Evolutionary conservation across 1,140 invertebrate genomes (phyloP), one percentile per base, ranked within the genome.

Genomic region (Chironomus tepperi): DNA sequence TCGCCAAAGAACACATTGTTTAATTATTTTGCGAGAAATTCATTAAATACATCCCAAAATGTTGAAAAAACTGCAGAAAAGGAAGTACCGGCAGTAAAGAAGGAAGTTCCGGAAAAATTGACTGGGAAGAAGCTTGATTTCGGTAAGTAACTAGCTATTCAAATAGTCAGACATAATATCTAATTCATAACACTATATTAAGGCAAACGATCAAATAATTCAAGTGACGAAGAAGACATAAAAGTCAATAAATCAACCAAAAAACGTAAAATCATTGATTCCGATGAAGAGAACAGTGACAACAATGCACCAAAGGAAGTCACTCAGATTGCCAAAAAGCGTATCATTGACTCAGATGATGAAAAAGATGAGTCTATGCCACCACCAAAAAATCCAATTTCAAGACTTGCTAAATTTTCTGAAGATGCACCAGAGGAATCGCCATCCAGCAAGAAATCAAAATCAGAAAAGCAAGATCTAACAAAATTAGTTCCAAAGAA

Each of bases 1-100:
- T 70, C 65, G 12, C 65, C 65, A 77, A 75, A 78, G n/a, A 87
- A 87, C 78, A 87, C 85, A 0, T 76, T 87, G n/a, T 85, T 87
- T 67, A 87, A 87, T 78, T 87, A 87, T 77, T 87, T 87, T 76
- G 75, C 81, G 12, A 86, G 85, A 80, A 86, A 86, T 3, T 85
- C 86, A 15, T 85, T 83, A 3, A 79, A 83, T 7, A 16, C 79
- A 75, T 79, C 80, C 73, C 77, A 84, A 77, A 79, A 85, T 81
- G 76, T 84, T 77, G 74, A 70, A 73, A 57, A 83, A 82, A 79
- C 76, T 70, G 67, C 81, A 47, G 77, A 15, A 15, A 70, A 73
- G 24, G 24, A n/a, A 70, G 42, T 34, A 76, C 79, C 77, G 24
- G 24, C 24, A 74, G 70, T 9, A 79, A 76, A 7, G 77, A 76